Percentiles rank a stretch among this genome's conserved stretches.
Conservation (phyloP, 2,888 invertebrate species). For the Chelonus formosanus region DNA sequence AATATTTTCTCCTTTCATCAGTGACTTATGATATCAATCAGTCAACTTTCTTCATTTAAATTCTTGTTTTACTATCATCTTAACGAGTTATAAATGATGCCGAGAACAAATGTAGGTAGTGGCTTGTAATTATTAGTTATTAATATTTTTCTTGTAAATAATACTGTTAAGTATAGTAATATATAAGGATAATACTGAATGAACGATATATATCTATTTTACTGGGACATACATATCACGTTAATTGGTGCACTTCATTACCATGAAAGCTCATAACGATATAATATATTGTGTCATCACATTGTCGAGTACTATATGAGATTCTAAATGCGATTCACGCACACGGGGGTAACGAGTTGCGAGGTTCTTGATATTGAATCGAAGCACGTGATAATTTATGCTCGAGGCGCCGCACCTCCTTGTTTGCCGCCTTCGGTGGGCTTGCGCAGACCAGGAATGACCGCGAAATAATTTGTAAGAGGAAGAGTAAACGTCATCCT, state of each 20-base stretch:
- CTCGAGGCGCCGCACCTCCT: conserved; percentile 32
- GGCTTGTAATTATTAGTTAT: too few relatives aligned
- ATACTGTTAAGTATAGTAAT: too few relatives aligned
- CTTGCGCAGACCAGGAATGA: conserved; percentile 13
- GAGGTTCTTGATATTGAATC: conserved; percentile 40
- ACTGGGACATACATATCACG: neutral
- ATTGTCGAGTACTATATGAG: conserved; percentile 11
- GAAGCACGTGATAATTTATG: conserved; percentile 45
- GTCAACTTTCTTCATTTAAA: conserved; percentile 10
- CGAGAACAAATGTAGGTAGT: too few relatives aligned
- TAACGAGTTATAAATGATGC: too few relatives aligned
- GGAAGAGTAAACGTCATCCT: conserved; percentile 30
- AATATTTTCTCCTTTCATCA: neutral
- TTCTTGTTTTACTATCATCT: too few relatives aligned
- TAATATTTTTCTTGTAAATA: too few relatives aligned
- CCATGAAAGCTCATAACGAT: conserved; percentile 6
- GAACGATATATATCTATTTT: too few relatives aligned
- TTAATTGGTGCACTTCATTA: neutral
- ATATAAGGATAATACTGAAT: too few relatives aligned
- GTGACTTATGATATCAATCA: conserved; percentile 41
- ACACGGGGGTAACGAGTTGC: conserved; percentile 33
- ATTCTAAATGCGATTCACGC: conserved; percentile 33
- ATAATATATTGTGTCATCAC: conserved; percentile 7
- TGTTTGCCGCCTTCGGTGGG: conserved; percentile 9
- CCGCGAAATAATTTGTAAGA: conserved; percentile 22